Evolutionary conservation across 1,140 invertebrate genomes (phyloP), one percentile per base, ranked within the genome.

Genomic region (Pentalonia nigronervosa): DNA sequence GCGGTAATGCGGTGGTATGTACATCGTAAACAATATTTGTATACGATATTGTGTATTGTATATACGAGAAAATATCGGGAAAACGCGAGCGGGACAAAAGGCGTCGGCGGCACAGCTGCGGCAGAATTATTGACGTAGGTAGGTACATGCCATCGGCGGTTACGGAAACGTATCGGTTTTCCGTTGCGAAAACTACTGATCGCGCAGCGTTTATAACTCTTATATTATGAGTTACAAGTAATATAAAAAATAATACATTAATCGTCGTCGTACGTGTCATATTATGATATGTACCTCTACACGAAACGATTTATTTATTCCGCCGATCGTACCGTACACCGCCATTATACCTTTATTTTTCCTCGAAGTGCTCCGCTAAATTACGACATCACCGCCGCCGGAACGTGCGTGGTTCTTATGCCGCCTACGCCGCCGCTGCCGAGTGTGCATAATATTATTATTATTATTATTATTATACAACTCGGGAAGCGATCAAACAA

Each of bases 151-250:
- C 41, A 21, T 7, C 21, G 36, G 8, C 45, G 45, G n/a, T 88
- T 88, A n/a, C 87, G 87, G 41, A 88, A 88, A n/a, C 47, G 47
- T 25, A 41, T 50, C 47, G 47, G n/a, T 50, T 88, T 88, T 53
- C 87, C 87, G 30, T 88, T 34, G n/a, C 87, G 48, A 88, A 88
- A 83, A 83, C 60, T 48, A 48, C 30, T n/a, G 45, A 88, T 88
- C 20, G 21, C 21, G 7, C 11, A 41, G 41, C 25, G 41, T 30
- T 45, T 30, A 45, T 45, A 41, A 86, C 20, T 53, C 20, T 53
- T 53, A 84, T 21, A 48, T 9, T 48, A 50, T 20, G 48, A 48
- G 7, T 20, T 50, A 84, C 8, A 30, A 41, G 36, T 30, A 84
- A 30, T 84, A 21, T 25, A 8, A 83, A n/a, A 81, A 20, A 76